These are phyloP conservation scores for Blera fallax DNA, from an alignment of 2,888 invertebrate genomes.

Conservation along the genomic window DNA sequence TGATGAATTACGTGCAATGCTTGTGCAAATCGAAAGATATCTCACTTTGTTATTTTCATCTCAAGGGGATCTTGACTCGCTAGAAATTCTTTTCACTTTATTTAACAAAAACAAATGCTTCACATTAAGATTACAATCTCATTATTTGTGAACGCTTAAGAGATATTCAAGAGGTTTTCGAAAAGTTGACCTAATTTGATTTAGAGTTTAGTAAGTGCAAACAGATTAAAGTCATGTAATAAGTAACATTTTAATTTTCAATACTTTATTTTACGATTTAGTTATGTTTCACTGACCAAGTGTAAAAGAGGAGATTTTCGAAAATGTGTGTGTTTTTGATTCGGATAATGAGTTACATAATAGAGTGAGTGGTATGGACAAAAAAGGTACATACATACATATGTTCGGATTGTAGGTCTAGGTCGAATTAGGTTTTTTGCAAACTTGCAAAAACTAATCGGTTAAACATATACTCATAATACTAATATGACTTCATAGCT, in stretches of 20 bases:
- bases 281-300: no score
- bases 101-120: not conserved
- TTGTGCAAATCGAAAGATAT: not conserved
- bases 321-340: not conserved
- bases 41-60: not conserved
- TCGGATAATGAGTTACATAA: not conserved
- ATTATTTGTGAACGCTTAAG: not conserved
- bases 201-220: not conserved
- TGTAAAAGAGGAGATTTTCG: no score
- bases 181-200: not conserved
- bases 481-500: not conserved
- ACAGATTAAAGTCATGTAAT: not conserved
- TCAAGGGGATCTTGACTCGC: not conserved
- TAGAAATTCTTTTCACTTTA: not conserved
- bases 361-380: not conserved
- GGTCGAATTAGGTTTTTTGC: not conserved
- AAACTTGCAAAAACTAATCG: not conserved
- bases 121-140: not conserved
- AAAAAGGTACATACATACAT: no score
- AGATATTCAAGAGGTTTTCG: not conserved
- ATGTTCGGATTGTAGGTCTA: not conserved
- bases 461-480: not conserved
- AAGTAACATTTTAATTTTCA: not conserved
- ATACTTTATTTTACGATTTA: no score
- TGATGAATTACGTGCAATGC: not conserved